Evolutionary conservation across 2,888 invertebrate species (phyloP).

Genomic region (Gasteruption jaculator): DNA sequence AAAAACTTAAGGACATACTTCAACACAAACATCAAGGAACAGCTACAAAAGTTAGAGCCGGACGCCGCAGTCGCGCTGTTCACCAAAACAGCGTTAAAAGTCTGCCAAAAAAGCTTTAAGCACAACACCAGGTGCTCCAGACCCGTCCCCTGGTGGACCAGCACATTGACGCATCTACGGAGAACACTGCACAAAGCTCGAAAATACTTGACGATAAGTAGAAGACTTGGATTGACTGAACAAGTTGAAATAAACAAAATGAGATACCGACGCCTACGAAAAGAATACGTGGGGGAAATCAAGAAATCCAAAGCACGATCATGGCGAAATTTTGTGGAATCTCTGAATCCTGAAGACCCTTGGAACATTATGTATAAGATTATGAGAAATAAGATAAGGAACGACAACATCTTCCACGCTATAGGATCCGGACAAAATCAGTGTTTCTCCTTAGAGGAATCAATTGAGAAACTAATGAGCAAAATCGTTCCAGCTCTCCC

Average conservation of each 20-base stretch:
- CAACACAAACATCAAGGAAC: neutral
- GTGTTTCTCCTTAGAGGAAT: too few relatives aligned
- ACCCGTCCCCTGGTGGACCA: neutral
- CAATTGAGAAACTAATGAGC: neutral
- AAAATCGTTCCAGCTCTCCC: neutral
- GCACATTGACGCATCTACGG: neutral
- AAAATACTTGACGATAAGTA: too few relatives aligned
- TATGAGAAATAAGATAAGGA: neutral
- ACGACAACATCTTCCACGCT: neutral
- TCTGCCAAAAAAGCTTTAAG: neutral
- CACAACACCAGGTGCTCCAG: neutral
- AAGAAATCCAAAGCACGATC: neutral
- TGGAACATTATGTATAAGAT: conserved; percentile 14
- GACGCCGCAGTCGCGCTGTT: neutral
- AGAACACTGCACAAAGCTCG: neutral
- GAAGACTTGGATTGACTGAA: too few relatives aligned
- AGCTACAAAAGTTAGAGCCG: neutral
- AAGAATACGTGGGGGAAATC: conserved; percentile 2
- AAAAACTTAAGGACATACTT: neutral
- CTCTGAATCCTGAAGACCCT: conserved; percentile 7
- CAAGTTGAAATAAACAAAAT: too few relatives aligned
- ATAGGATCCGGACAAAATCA: neutral
- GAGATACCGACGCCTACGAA: too few relatives aligned
- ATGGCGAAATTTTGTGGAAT: conserved; percentile 5
- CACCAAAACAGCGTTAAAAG: neutral